Percentiles rank a stretch among this genome's conserved stretches.
Conservation (phyloP, 2,113 vertebrate genomes). For the Gymnarchus niloticus region DNA sequence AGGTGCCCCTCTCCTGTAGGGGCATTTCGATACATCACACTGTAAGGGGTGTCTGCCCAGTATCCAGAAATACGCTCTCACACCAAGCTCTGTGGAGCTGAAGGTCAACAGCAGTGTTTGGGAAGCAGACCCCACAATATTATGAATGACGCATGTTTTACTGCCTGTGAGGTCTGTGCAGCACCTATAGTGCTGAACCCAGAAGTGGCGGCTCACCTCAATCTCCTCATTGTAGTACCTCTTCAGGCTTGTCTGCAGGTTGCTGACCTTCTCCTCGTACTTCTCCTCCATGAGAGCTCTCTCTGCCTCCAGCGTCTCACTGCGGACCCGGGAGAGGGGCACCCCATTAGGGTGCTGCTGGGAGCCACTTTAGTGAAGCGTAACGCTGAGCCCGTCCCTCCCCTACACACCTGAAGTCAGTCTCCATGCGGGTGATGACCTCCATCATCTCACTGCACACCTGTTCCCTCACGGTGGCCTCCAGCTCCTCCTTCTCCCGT, state of each 20-base stretch:
- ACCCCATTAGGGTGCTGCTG: no score
- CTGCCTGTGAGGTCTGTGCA: no score
- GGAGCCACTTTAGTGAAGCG: neutral
- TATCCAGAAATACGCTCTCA: no score
- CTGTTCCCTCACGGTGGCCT: slow-evolving; percentile 78
- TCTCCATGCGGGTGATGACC: slow-evolving; percentile 72
- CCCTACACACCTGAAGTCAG: slow-evolving; percentile 73
- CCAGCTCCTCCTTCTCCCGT: slow-evolving; percentile 74
- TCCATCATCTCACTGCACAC: slow-evolving; percentile 88
- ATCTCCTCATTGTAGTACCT: slow-evolving; percentile 81
- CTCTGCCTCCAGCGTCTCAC: slow-evolving; percentile 76
- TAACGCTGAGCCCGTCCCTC: neutral
- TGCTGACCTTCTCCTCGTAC: slow-evolving; percentile 76
- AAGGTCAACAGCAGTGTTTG: no score
- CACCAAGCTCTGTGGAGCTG: no score
- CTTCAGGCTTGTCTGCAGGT: slow-evolving; percentile 77
- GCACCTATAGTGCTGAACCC: no score
- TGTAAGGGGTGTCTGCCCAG: no score
- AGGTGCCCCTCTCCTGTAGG: neutral
- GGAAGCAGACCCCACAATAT: no score
- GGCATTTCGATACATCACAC: no score
- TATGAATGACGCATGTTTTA: neutral
- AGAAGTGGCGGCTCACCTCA: slow-evolving; percentile 59
- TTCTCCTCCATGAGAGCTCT: slow-evolving; percentile 74
- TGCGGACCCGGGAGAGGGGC: slow-evolving; percentile 37